Percentiles rank a stretch among this genome's conserved stretches.
Conservation (phyloP, 2,888 invertebrate genomes). For the Diadegma fenestrale region DNA sequence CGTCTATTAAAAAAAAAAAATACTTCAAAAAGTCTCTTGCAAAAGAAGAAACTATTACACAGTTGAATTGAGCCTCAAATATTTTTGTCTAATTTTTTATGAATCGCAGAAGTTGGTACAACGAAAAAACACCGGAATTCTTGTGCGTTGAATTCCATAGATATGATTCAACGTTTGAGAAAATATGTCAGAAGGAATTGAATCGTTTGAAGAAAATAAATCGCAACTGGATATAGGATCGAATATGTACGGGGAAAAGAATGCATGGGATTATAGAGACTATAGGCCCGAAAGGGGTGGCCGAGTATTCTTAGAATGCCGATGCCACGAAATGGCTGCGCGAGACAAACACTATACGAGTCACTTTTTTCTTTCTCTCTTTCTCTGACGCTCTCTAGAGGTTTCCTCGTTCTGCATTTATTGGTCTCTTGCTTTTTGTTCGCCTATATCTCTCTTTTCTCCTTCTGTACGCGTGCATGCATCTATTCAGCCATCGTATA, state of each 20-base stretch:
- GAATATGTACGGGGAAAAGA: constrained; percentile 4
- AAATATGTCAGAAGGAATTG: background rate
- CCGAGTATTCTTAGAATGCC: constrained; percentile 71
- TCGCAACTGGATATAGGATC: background rate
- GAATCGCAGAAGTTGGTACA: no score
- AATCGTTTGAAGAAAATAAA: constrained; percentile 1
- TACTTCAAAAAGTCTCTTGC: background rate
- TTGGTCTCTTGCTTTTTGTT: constrained; percentile 44
- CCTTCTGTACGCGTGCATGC: constrained; percentile 62
- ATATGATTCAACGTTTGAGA: background rate
- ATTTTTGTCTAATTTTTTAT: no score
- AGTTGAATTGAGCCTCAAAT: no score
- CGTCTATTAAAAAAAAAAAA: no score
- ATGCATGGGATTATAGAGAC: constrained; percentile 57
- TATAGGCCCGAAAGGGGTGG: constrained; percentile 68
- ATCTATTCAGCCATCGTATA: constrained; percentile 22
- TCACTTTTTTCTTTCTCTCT: constrained; percentile 48
- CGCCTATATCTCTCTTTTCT: constrained; percentile 59
- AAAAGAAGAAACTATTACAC: no score
- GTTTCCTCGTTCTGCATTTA: constrained; percentile 55
- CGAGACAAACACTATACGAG: constrained; percentile 70
- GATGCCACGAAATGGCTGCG: constrained; percentile 71
- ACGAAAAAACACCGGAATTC: background rate
- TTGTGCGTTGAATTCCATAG: background rate
- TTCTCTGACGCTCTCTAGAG: constrained; percentile 23